Conservation (phyloP, 2,888 invertebrate genomes). For the Andrena praecox region DNA sequence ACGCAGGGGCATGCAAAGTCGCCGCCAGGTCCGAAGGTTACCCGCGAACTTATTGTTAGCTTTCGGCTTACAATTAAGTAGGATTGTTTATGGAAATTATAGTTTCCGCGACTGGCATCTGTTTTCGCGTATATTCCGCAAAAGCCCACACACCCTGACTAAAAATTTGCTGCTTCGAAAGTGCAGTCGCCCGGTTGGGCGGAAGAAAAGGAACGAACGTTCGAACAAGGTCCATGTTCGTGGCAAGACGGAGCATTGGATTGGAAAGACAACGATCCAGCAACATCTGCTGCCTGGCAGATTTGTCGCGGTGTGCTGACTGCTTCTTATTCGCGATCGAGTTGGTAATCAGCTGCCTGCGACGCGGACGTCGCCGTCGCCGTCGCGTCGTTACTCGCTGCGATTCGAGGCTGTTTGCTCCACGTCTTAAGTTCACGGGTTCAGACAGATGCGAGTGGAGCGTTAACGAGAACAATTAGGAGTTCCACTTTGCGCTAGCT, state of each 20-base stretch:
- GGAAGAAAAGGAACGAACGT: not conserved
- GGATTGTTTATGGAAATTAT: slow-evolving; percentile 81
- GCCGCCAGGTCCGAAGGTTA: slow-evolving; percentile 67
- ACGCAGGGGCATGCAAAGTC: slow-evolving; percentile 62
- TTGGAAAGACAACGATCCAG: slow-evolving; percentile 2
- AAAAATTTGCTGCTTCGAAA: too few relatives aligned
- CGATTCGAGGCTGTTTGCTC: slow-evolving; percentile 50
- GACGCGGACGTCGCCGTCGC: slow-evolving; percentile 17
- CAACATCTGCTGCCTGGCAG: not conserved
- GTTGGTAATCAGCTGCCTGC: slow-evolving; percentile 24
- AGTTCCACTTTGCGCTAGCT: slow-evolving; percentile 82
- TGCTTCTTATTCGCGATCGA: slow-evolving; percentile 27
- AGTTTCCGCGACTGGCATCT: slow-evolving; percentile 73
- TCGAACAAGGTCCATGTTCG: too few relatives aligned
- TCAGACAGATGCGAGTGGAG: slow-evolving; percentile 83
- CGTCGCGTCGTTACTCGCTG: slow-evolving; percentile 40
- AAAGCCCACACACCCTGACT: slow-evolving; percentile 30
- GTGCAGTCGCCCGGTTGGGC: not conserved
- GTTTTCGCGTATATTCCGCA: slow-evolving; percentile 68
- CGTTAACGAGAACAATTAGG: slow-evolving; percentile 84
- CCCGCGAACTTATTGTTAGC: slow-evolving; percentile 72
- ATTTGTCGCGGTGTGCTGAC: not conserved
- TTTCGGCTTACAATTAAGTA: slow-evolving; percentile 68
- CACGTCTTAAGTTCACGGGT: slow-evolving; percentile 81
- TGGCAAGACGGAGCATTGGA: not conserved